These are phyloP conservation scores for Ennomos quercinarius DNA, from an alignment of 2,888 invertebrate species.

Conservation along the genomic window DNA sequence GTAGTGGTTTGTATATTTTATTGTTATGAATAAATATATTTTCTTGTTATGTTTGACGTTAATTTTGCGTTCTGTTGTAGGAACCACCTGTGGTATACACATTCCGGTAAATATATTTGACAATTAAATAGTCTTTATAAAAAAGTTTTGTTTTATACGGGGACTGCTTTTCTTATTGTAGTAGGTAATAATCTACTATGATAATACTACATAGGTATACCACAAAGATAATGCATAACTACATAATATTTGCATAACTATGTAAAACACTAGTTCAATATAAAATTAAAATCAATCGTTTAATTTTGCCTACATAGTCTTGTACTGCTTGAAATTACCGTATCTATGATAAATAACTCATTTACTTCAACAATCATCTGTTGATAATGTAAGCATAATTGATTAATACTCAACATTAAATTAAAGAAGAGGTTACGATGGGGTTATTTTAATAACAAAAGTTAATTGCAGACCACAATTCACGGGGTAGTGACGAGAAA, in stretches of 20 bases:
- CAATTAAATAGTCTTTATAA: too few relatives aligned
- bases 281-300: too few relatives aligned
- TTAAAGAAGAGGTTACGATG: constrained; percentile 61
- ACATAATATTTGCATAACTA: too few relatives aligned
- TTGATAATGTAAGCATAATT: constrained; percentile 40
- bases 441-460: constrained; percentile 61
- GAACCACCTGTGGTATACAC: neutral
- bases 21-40: constrained; percentile 13
- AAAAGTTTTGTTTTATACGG: too few relatives aligned
- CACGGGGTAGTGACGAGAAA: constrained; percentile 41
- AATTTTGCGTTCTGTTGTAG: constrained; percentile 5
- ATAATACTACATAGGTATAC: too few relatives aligned
- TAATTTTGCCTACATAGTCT: neutral
- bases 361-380: constrained; percentile 23
- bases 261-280: too few relatives aligned
- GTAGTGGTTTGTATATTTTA: constrained; percentile 27
- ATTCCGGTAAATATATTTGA: neutral
- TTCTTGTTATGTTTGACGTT: constrained; percentile 17
- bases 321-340: neutral
- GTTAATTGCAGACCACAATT: constrained; percentile 55
- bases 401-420: constrained; percentile 53
- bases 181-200: too few relatives aligned
- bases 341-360: constrained; percentile 30
- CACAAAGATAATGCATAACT: too few relatives aligned
- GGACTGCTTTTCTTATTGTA: too few relatives aligned